These are phyloP conservation scores for Drosophila micromelanica DNA, from an alignment of 1,140 invertebrate genomes.

Conservation along the genomic window DNA sequence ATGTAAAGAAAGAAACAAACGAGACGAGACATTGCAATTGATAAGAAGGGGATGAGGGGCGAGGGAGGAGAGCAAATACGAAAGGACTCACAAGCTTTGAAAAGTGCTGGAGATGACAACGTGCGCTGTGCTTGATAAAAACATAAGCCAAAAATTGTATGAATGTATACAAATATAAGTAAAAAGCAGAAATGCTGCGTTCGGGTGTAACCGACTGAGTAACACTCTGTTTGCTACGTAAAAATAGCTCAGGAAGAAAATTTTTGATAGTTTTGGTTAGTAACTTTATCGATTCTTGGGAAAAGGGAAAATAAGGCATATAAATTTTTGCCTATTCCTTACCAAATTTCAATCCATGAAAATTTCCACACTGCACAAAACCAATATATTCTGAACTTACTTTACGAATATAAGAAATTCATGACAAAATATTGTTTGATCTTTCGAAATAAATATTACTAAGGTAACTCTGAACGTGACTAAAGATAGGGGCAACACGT, in stretches of 20 bases:
- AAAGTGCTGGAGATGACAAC: constrained; percentile 30
- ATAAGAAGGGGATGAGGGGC: constrained; percentile 18
- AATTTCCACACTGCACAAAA: too few relatives aligned
- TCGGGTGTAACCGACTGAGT: too few relatives aligned
- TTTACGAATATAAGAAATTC: background rate
- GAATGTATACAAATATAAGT: background rate
- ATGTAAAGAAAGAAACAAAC: constrained; percentile 21
- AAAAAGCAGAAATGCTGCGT: background rate
- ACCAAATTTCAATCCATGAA: too few relatives aligned
- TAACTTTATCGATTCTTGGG: too few relatives aligned
- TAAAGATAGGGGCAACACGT: background rate
- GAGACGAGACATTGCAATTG: constrained; percentile 29
- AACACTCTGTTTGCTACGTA: too few relatives aligned
- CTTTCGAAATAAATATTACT: background rate
- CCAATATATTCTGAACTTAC: too few relatives aligned
- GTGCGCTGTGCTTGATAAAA: constrained; percentile 2
- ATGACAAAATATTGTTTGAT: background rate
- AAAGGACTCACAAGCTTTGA: constrained; percentile 13
- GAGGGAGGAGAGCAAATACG: constrained; percentile 7
- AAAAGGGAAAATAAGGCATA: too few relatives aligned
- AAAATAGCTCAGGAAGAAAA: too few relatives aligned
- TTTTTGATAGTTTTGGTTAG: too few relatives aligned
- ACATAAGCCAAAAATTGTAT: background rate
- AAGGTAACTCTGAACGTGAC: background rate
- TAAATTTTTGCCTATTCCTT: too few relatives aligned